These are phyloP conservation scores for Plotosus lineatus DNA, from an alignment of 2,113 vertebrate genomes.

Conservation along the genomic window DNA sequence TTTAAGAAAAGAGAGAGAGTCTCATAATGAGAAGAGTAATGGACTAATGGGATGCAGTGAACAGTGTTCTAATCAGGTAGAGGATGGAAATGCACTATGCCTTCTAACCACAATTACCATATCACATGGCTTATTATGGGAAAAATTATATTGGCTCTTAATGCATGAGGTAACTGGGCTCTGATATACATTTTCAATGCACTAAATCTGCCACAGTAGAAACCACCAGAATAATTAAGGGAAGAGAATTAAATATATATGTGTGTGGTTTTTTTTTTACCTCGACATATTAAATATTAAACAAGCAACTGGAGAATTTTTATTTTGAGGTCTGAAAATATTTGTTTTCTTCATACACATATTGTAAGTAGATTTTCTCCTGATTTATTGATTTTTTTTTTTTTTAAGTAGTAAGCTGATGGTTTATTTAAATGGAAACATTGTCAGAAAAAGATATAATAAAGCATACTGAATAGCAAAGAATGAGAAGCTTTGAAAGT, in stretches of 20 bases:
- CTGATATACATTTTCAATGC: constrained; percentile 59
- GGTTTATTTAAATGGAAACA: neutral
- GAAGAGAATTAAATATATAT: constrained; percentile 49
- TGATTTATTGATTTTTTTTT: neutral
- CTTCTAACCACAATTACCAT: constrained; percentile 42
- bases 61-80: constrained; percentile 44
- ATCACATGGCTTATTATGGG: constrained; percentile 41
- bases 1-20: constrained; percentile 58
- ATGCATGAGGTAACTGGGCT: constrained; percentile 64
- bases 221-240: constrained; percentile 19
- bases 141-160: constrained; percentile 61
- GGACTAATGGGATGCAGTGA: constrained; percentile 63
- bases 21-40: constrained; percentile 40
- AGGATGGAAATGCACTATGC: constrained; percentile 24
- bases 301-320: neutral
- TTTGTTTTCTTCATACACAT: neutral
- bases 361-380: neutral
- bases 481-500: neutral
- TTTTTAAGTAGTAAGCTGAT: neutral
- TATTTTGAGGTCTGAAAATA: neutral
- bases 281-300: neutral
- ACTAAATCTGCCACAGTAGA: constrained; percentile 61
- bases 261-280: too few relatives aligned
- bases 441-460: constrained; percentile 64
- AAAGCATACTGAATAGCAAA: neutral